Conservation (phyloP, 2,797 vertebrate genomes). For the Vireo griseus region DNA sequence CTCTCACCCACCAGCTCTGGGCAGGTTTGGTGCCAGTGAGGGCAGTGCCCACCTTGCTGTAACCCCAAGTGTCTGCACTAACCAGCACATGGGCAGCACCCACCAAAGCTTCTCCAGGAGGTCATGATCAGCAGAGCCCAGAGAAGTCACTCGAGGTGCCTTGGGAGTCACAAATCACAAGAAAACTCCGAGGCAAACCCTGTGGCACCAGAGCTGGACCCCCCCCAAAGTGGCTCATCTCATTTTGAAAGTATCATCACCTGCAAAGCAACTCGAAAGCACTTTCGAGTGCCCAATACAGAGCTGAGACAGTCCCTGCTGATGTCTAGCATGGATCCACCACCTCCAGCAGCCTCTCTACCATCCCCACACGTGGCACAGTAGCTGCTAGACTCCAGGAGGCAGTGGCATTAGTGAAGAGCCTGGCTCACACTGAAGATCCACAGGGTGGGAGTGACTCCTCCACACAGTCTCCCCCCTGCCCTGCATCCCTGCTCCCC, state of each 20-base stretch:
- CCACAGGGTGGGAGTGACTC: fast-evolving
- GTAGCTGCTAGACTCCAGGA: fast-evolving
- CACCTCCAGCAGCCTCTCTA: not conserved
- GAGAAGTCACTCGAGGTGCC: not conserved
- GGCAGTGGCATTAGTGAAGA: fast-evolving
- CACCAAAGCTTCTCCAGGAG: not conserved
- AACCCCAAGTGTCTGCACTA: fast-evolving
- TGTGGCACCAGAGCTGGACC: fast-evolving
- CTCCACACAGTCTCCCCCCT: not conserved
- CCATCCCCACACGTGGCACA: not conserved
- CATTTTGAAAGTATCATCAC: not conserved
- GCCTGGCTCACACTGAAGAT: not conserved
- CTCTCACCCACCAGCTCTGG: not conserved
- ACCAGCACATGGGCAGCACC: fast-evolving
- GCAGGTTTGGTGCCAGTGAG: not conserved
- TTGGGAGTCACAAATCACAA: fast-evolving
- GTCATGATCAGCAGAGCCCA: not conserved
- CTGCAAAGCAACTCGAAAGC: not conserved
- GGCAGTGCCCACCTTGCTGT: not conserved
- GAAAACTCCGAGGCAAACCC: not conserved
- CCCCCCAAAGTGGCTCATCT: fast-evolving
- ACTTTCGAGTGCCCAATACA: not conserved
- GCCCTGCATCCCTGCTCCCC: not conserved
- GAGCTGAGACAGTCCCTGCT: not conserved
- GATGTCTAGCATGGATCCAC: not conserved